A percentile compares a stretch with the other conserved stretches of the same genome.
These are phyloP conservation scores for Macquaria australasica DNA, from an alignment of 2,113 vertebrate species.

Conservation along the genomic window DNA sequence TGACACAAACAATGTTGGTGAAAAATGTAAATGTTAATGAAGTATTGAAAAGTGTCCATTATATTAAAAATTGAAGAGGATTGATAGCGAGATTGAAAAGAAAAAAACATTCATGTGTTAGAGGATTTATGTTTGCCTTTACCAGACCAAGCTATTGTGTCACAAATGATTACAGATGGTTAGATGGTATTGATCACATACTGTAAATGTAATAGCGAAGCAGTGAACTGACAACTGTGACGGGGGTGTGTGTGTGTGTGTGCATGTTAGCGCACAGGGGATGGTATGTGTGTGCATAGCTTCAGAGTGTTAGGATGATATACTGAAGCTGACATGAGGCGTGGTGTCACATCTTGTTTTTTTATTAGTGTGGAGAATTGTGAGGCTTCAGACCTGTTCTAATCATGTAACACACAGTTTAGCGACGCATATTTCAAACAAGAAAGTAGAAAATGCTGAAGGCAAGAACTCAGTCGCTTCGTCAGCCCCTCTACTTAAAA, in stretches of 20 bases:
- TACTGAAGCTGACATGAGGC: conserved; percentile 42
- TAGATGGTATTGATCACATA: background rate
- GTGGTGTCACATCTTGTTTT: conserved; percentile 34
- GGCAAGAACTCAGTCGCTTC: background rate
- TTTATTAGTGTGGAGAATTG: conserved; percentile 48
- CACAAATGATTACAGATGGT: conserved; percentile 8
- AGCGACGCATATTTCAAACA: conserved; percentile 8
- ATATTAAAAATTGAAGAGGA: conserved; percentile 13
- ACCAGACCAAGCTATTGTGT: background rate
- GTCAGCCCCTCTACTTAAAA: background rate
- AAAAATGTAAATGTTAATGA: background rate
- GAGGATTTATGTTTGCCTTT: background rate
- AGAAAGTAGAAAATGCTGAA: background rate
- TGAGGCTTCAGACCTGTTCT: conserved; percentile 31
- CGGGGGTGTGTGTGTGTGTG: background rate
- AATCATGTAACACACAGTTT: conserved; percentile 30
- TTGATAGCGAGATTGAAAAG: background rate
- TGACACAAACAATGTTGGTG: background rate
- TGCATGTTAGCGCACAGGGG: no score
- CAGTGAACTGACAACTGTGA: background rate
- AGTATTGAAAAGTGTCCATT: background rate
- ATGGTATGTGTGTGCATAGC: background rate
- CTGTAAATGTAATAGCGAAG: background rate
- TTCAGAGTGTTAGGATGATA: conserved; percentile 33
- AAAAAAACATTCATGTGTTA: background rate